Base-by-base conservation (phyloP, 2,797 vertebrate species). In the Diceros bicornis region DNA sequence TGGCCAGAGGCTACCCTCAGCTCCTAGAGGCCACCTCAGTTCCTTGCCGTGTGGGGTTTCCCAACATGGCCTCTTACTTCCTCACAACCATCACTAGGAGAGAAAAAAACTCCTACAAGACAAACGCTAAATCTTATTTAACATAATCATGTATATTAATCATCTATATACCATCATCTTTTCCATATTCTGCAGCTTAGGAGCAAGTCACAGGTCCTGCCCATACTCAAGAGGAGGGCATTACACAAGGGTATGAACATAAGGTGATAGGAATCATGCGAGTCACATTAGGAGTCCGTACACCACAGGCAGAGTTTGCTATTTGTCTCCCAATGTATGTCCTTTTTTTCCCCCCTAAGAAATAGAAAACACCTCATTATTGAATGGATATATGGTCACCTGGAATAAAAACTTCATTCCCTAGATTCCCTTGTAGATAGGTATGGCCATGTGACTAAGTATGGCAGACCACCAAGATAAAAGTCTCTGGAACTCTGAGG, bases 321-420 rank as follows among this genome's bases (percentile, higher is more conserved):
- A 0, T 91, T 79, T 89, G 55, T 77, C 4, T 47, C 21, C 13
- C 13, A 55, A 7, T 74, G 12, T 92, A n/a, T 93, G 17, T 50
- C 52, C 6, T 66, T 77, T 85, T 16, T 81, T 90, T 23, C 23
- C 18, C 9, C 18, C 14, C 1, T 83, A 62, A 82, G 41, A 81
- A 96, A 88, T 52, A 96, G 18, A 87, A 87, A 83, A 57, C 20
- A 75, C 29, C 13, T 89, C 2, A 59, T 92, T 93, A 21, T 89
- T 92, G 83, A 41, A 25, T 84, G 27, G 16, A 25, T 59, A 18
- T 86, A n/a, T 68, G 52, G 29, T 92, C 25, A 77, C 20, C 37
- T 90, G 20, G 9, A 87, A 85, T 95, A 85, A 89, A 91, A 32
- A 29, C 27, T 87, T 85, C 52, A 82, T 82, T 68, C 4, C 17